Evolutionary conservation across 2,797 vertebrate species (phyloP).

Genomic region (Monodelphis domestica): DNA sequence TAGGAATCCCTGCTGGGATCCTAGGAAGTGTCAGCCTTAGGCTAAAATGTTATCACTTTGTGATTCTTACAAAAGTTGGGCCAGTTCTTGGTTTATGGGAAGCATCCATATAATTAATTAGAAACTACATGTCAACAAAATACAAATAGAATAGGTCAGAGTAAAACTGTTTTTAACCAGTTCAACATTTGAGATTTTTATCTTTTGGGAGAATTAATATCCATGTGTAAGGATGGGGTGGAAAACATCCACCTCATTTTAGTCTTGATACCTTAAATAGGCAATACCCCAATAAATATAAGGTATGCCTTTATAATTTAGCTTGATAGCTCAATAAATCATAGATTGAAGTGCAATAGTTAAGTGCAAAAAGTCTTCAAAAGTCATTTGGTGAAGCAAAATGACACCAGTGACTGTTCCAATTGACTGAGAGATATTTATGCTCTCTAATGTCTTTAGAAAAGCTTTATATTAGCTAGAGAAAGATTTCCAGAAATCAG

Average conservation of each 20-base stretch:
- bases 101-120: constrained; percentile 17
- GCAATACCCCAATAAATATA: background rate
- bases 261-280: background rate
- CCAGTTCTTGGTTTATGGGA: background rate
- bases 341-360: background rate
- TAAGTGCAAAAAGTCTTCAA: background rate
- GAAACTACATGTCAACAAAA: background rate
- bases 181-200: constrained; percentile 8
- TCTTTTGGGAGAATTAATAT: constrained; percentile 21
- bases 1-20: background rate
- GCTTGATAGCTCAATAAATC: background rate
- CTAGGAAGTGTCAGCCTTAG: constrained; percentile 3
- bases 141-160: constrained; percentile 21
- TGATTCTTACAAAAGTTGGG: background rate
- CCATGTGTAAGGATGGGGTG: background rate
- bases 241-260: background rate
- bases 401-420: background rate
- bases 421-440: background rate
- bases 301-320: background rate
- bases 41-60: background rate
- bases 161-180: background rate
- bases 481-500: background rate
- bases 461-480: background rate
- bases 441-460: background rate
- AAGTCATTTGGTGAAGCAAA: background rate